phyloP scores from a whole-genome alignment of 1,140 invertebrate species.

The Ceratitis capitata region DNA sequence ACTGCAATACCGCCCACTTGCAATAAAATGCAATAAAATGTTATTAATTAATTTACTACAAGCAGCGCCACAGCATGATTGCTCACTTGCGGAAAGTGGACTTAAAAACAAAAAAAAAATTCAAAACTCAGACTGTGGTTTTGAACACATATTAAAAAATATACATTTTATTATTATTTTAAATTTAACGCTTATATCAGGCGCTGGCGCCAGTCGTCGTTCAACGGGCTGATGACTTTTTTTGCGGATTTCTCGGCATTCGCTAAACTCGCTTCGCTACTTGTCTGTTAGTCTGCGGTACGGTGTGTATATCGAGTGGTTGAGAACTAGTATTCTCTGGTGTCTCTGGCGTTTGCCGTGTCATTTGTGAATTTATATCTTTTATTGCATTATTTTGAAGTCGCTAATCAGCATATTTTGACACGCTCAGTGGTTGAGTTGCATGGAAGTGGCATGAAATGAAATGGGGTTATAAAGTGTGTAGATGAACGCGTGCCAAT shows the following conservation, averaged over 20 bases:
- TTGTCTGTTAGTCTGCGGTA: too few relatives aligned
- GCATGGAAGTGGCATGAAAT: not conserved
- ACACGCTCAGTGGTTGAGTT: not conserved
- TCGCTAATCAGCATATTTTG: not conserved
- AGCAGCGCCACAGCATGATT: not conserved
- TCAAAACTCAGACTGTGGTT: not conserved
- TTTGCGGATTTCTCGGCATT: not conserved
- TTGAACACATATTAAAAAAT: not conserved
- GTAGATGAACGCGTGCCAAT: not conserved
- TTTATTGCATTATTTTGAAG: not conserved
- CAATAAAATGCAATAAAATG: constrained; percentile 3
- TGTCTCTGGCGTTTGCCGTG: not conserved
- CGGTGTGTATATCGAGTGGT: not conserved
- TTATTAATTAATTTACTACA: constrained; percentile 28
- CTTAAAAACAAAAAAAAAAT: not conserved
- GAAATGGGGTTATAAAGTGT: too few relatives aligned
- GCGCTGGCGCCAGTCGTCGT: not conserved
- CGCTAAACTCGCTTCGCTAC: not conserved
- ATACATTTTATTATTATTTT: not conserved
- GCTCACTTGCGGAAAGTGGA: not conserved
- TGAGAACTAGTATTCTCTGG: not conserved
- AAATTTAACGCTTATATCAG: not conserved
- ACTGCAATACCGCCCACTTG: not conserved
- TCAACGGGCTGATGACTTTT: not conserved
- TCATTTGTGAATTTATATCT: constrained; percentile 14